Conservation (phyloP, 2,888 invertebrate species). For the Agrilus cyanescens region DNA sequence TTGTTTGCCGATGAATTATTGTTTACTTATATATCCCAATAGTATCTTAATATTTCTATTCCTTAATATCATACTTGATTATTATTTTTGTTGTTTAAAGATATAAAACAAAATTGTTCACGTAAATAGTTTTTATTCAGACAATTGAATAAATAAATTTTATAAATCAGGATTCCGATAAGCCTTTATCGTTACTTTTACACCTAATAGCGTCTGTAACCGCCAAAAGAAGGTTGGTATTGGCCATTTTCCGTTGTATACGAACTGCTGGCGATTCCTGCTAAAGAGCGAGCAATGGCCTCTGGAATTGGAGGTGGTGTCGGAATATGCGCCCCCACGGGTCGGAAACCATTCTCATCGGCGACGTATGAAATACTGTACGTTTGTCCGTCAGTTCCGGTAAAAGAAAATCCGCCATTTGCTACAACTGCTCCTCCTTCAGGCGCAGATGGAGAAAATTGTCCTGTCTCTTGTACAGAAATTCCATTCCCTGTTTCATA, state of each 20-base stretch:
- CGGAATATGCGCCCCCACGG: constrained; percentile 44
- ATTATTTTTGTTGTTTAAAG: too few relatives aligned
- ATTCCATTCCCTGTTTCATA: constrained; percentile 58
- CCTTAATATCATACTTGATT: too few relatives aligned
- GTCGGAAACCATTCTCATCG: constrained; percentile 46
- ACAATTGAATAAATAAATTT: too few relatives aligned
- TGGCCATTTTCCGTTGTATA: constrained; percentile 21
- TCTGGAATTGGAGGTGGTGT: constrained; percentile 49
- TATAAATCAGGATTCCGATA: too few relatives aligned
- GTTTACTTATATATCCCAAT: too few relatives aligned
- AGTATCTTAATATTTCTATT: too few relatives aligned
- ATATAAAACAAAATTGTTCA: too few relatives aligned
- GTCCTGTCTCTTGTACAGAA: constrained; percentile 41
- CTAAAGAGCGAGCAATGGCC: constrained; percentile 33
- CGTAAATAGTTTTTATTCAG: too few relatives aligned
- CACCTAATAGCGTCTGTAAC: not conserved
- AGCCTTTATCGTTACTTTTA: too few relatives aligned
- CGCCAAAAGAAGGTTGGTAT: constrained; percentile 17
- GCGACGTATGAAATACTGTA: constrained; percentile 44
- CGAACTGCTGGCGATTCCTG: constrained; percentile 13
- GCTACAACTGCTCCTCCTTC: constrained; percentile 28
- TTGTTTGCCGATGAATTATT: too few relatives aligned
- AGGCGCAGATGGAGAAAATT: constrained; percentile 14
- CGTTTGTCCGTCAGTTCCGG: constrained; percentile 44
- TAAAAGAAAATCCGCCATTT: constrained; percentile 45